These are phyloP conservation scores for Trissolcus japonicus DNA, from an alignment of 2,888 invertebrate species.

Conservation along the genomic window DNA sequence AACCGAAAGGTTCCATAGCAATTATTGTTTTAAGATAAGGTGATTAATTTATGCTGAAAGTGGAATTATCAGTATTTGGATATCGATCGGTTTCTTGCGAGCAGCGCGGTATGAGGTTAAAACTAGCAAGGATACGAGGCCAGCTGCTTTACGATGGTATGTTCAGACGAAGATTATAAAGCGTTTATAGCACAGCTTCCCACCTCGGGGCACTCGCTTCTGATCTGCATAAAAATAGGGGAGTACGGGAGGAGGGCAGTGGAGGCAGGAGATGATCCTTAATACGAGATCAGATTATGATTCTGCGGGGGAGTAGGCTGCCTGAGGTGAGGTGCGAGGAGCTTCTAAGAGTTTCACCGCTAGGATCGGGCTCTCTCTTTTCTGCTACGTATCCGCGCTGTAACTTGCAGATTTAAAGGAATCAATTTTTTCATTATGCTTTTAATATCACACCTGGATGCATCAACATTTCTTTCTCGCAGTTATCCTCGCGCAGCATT, in stretches of 20 bases:
- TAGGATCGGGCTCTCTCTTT: slow-evolving; percentile 56
- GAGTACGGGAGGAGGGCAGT: slow-evolving; percentile 58
- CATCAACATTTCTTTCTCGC: slow-evolving; percentile 35
- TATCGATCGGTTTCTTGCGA: slow-evolving; percentile 52
- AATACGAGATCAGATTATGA: slow-evolving; percentile 75
- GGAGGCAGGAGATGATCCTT: slow-evolving; percentile 66
- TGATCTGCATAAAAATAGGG: slow-evolving; percentile 75
- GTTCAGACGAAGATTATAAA: slow-evolving; percentile 72
- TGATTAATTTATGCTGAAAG: slow-evolving; percentile 48
- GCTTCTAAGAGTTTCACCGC: slow-evolving; percentile 63
- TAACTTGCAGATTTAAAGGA: slow-evolving; percentile 51
- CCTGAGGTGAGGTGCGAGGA: slow-evolving; percentile 52
- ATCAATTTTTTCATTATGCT: slow-evolving; percentile 36
- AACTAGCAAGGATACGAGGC: slow-evolving; percentile 58
- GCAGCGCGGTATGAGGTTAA: slow-evolving; percentile 49
- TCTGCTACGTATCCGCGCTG: slow-evolving; percentile 49
- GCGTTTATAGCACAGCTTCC: slow-evolving; percentile 72
- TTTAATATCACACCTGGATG: slow-evolving; percentile 47
- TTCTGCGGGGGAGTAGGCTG: slow-evolving; percentile 69
- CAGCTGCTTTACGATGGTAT: slow-evolving; percentile 70
- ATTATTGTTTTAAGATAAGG: slow-evolving; percentile 57
- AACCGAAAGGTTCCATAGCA: slow-evolving; percentile 15
- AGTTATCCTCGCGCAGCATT: slow-evolving; percentile 26
- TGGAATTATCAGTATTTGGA: slow-evolving; percentile 52
- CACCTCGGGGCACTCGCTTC: slow-evolving; percentile 72